Percentiles rank a stretch among this genome's conserved stretches.
phyloP scores from a whole-genome alignment of 2,888 invertebrate species.

The Argyresthia albistria region DNA sequence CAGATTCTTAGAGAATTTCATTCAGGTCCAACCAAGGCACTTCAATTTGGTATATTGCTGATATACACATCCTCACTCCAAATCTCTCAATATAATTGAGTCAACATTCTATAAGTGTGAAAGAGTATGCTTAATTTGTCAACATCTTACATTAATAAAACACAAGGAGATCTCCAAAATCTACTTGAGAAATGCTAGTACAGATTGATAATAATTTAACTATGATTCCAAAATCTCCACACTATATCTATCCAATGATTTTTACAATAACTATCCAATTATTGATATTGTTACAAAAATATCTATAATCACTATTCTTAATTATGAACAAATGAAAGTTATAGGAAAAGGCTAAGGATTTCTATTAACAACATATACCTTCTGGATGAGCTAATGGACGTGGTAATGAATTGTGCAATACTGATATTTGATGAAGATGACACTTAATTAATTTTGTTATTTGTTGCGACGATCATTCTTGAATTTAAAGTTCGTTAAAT shows the following conservation, averaged over 20 bases:
- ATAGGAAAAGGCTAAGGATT: constrained; percentile 66
- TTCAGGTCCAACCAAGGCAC: constrained; percentile 63
- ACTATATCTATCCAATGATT: constrained; percentile 28
- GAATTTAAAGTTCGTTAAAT: too few relatives aligned
- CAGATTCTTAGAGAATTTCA: constrained; percentile 47
- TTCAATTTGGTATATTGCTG: constrained; percentile 71
- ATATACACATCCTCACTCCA: constrained; percentile 65
- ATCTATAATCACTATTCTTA: constrained; percentile 64
- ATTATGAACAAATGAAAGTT: constrained; percentile 53
- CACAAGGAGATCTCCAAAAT: constrained; percentile 17
- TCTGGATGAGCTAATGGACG: constrained; percentile 39
- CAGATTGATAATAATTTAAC: constrained; percentile 11
- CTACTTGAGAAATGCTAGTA: constrained; percentile 13
- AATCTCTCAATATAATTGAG: constrained; percentile 54
- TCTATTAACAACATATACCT: constrained; percentile 61
- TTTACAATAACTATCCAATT: constrained; percentile 53
- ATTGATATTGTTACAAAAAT: constrained; percentile 65
- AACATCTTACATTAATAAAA: constrained; percentile 38
- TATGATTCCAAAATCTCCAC: constrained; percentile 27
- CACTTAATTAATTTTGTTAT: background rate
- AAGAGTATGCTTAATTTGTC: constrained; percentile 42
- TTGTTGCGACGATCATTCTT: background rate
- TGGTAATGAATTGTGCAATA: constrained; percentile 32
- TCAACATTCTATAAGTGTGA: constrained; percentile 47
- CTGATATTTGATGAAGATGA: background rate